Conservation (phyloP, 2,113 vertebrate genomes). For the Ranitomeya imitator region DNA sequence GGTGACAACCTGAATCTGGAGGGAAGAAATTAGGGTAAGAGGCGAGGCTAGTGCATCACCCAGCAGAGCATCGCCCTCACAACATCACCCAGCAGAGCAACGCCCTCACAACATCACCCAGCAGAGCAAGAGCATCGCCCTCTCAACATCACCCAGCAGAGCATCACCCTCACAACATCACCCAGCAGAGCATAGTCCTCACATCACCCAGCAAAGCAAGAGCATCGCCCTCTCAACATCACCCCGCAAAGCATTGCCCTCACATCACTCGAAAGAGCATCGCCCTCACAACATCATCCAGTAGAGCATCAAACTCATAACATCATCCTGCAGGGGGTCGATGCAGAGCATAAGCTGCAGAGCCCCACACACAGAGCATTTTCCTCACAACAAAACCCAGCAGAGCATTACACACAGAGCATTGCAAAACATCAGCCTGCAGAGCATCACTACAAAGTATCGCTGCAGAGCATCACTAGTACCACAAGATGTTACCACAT, state of each 20-base stretch:
- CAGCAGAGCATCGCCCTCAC: not conserved
- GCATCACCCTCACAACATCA: too few relatives aligned
- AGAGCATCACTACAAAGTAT: too few relatives aligned
- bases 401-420: not conserved
- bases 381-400: too few relatives aligned
- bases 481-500: too few relatives aligned
- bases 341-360: too few relatives aligned
- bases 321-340: too few relatives aligned
- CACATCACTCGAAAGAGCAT: not conserved
- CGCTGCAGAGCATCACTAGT: too few relatives aligned
- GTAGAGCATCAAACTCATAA: too few relatives aligned
- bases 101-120: too few relatives aligned
- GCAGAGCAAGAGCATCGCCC: too few relatives aligned
- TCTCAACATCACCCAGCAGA: too few relatives aligned
- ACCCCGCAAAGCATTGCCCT: not conserved
- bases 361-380: too few relatives aligned
- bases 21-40: not conserved
- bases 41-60: not conserved
- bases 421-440: not conserved
- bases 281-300: not conserved
- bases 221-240: not conserved
- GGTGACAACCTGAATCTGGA: constrained; percentile 29
- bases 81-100: not conserved
- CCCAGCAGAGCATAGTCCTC: not conserved
- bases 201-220: not conserved